Evolutionary conservation across 2,113 vertebrate genomes (phyloP).

Genomic region (Penelope pileata): DNA sequence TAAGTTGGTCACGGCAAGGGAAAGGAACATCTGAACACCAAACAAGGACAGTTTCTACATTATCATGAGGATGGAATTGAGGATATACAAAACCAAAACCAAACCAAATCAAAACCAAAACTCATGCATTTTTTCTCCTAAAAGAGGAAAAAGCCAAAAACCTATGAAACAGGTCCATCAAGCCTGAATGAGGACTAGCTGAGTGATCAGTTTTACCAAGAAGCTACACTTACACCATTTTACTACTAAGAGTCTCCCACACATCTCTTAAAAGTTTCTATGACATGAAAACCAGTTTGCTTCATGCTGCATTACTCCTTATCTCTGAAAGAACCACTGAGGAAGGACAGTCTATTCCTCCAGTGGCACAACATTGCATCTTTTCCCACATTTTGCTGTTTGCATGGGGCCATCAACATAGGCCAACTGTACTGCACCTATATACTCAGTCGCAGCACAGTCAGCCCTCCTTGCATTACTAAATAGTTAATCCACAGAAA

Average conservation of each 20-base stretch:
- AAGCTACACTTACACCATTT: not conserved
- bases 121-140: not conserved
- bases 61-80: not conserved
- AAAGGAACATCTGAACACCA: not conserved
- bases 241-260: not conserved
- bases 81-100: not conserved
- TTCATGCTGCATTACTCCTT: rapidly evolving
- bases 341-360: not conserved
- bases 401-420: not conserved
- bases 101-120: not conserved
- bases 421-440: not conserved
- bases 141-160: not conserved
- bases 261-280: not conserved
- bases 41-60: not conserved
- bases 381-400: not conserved
- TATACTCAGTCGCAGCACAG: not conserved
- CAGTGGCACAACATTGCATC: rapidly evolving
- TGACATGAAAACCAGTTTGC: not conserved
- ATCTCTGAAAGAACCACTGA: not conserved
- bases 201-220: not conserved
- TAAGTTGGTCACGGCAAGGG: not conserved
- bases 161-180: rapidly evolving
- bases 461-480: not conserved
- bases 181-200: not conserved
- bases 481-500: not conserved